Evolutionary conservation across 2,113 vertebrate species (phyloP), one percentile per base, ranked within the genome.

Genomic region (Coregonus clupeaformis): DNA sequence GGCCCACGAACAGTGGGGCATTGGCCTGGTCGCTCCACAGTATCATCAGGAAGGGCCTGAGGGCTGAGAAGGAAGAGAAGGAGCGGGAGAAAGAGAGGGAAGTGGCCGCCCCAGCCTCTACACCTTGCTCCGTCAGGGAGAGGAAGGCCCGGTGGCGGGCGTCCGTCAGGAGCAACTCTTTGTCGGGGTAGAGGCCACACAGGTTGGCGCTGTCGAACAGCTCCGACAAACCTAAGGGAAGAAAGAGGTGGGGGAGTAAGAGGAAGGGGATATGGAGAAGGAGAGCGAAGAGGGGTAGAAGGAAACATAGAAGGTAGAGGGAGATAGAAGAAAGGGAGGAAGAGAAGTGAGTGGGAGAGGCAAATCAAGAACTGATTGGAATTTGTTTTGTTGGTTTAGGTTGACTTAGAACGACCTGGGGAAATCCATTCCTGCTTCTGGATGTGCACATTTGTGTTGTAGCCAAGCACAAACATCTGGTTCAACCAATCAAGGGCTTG

Each of bases 1-100:
- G 87, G 59, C 91, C 92, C 22, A 93, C 70, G 68, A 92, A 94
- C 67, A 93, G 87, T 0, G 91, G 91, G 69, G 80, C 76, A 0
- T 81, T 73, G 9, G 83, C 79, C 55, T 70, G 63, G 57, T 94
- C 89, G 14, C 82, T 93, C 91, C 90, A 92, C 79, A 94, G 76
- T 57, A 94, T 76, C 76, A 93, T n/a, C 75, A 92, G 3, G 81
- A 94, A 93, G 29, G 93, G 90, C 47, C 84, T 87, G 75, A 92
- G 42, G 68, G 84, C 92, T 0, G 72, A 62, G 87, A 94, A 93
- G 7, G 66, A 27, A 29, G 22, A 29, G 72, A 71, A 86, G 32
- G 89, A 77, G 72, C 91, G 92, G 45, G 90, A 90, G 73, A 82
- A 91, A 0, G 81, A 68, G 14, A 88, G 0, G 13, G 60, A 5